phyloP scores from a whole-genome alignment of 2,797 vertebrate genomes.

The Valencia hispanica region DNA sequence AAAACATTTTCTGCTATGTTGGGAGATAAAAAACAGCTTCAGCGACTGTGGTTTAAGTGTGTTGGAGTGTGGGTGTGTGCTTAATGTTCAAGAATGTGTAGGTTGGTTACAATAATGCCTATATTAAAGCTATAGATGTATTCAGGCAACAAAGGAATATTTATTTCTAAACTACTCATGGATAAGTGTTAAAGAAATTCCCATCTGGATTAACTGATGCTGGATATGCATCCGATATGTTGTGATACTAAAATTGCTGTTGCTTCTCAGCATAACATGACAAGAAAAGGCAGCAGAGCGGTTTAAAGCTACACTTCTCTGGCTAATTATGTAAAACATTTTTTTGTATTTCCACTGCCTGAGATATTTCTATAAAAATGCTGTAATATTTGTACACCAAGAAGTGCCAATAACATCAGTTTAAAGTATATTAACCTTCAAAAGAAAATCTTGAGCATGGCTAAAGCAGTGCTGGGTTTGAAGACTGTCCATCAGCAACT shows the following conservation, averaged over 20 bases:
- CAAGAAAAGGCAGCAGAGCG: neutral
- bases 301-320: neutral
- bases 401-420: neutral
- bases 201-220: neutral
- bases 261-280: neutral
- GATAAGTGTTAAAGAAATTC: neutral
- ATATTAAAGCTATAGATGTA: slow-evolving; percentile 23
- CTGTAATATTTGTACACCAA: neutral
- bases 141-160: slow-evolving; percentile 16
- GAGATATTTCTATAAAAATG: neutral
- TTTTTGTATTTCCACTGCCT: neutral
- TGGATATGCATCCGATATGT: neutral
- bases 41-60: slow-evolving; percentile 48
- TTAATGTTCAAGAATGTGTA: slow-evolving; percentile 12
- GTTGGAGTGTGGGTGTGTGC: slow-evolving; percentile 18
- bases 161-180: slow-evolving; percentile 8
- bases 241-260: neutral
- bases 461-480: neutral
- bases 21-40: slow-evolving; percentile 51
- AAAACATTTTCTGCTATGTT: slow-evolving; percentile 63
- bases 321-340: neutral
- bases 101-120: slow-evolving; percentile 13
- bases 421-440: neutral
- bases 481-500: neutral
- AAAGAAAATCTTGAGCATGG: neutral